Evolutionary conservation across 64 coral and sea anemone species (phyloP).

Genomic region (Cladopsammia gracilis): DNA sequence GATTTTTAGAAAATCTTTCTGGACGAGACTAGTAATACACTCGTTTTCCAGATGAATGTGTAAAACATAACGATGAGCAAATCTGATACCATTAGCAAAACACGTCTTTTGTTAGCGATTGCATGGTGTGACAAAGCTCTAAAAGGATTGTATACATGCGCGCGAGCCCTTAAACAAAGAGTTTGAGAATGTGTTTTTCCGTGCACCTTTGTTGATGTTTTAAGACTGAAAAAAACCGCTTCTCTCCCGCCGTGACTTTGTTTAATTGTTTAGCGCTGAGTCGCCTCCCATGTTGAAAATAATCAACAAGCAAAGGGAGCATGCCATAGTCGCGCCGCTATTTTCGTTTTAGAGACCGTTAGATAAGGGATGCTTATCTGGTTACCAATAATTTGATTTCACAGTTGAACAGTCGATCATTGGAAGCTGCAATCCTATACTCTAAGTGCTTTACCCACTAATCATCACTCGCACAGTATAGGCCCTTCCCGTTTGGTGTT

Average conservation of each 20-base stretch:
- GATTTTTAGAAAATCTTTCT: no score
- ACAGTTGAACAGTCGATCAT: conserved; percentile 7
- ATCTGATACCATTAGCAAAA: not conserved
- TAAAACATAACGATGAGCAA: not conserved
- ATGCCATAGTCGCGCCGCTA: not conserved
- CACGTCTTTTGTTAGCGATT: not conserved
- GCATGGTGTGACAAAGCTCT: not conserved
- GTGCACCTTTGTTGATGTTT: not conserved
- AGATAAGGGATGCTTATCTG: not conserved
- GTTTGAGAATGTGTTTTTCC: not conserved
- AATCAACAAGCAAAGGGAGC: not conserved
- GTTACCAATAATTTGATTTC: conserved; percentile 31
- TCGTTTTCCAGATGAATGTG: conserved; percentile 1
- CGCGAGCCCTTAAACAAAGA: conserved; percentile 16
- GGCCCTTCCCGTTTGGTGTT: not conserved
- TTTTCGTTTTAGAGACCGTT: not conserved
- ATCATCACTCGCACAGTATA: not conserved
- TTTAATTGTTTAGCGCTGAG: not conserved
- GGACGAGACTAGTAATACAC: no score
- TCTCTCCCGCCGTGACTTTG: conserved; percentile 33
- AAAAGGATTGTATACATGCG: not conserved
- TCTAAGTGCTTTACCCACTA: not conserved
- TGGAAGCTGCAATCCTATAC: conserved; percentile 18
- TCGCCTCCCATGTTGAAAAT: conserved; percentile 1
- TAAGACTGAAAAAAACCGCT: not conserved